These are phyloP conservation scores for Menidia beryllina DNA, from an alignment of 2,113 vertebrate genomes.

Conservation along the genomic window DNA sequence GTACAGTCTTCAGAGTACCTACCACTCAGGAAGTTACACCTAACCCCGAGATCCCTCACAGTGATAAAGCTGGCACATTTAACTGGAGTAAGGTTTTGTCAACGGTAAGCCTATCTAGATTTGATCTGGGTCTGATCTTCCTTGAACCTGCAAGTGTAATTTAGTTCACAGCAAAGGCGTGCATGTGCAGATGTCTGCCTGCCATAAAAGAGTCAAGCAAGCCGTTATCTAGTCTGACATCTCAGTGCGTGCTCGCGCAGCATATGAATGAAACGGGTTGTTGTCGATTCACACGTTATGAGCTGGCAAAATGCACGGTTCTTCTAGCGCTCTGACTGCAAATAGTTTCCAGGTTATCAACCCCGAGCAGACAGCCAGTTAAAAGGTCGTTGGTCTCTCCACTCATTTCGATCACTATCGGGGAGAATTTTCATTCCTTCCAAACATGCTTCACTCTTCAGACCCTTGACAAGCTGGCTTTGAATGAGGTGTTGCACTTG, in stretches of 20 bases:
- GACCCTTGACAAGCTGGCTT: background rate
- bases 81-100: background rate
- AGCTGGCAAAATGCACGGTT: background rate
- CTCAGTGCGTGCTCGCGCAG: background rate
- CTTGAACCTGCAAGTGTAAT: slow-evolving; percentile 1
- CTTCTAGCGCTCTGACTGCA: background rate
- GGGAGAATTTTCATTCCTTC: slow-evolving; percentile 22
- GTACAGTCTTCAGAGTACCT: background rate
- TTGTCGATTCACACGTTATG: slow-evolving; percentile 6
- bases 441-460: slow-evolving; percentile 7
- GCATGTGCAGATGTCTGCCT: background rate
- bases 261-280: slow-evolving; percentile 5
- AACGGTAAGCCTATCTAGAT: background rate
- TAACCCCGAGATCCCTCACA: background rate
- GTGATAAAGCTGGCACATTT: background rate
- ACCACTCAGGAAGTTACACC: slow-evolving; percentile 12
- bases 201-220: slow-evolving; percentile 20
- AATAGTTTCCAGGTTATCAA: slow-evolving; percentile 18
- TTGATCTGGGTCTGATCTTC: slow-evolving; percentile 8
- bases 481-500: slow-evolving; percentile 7
- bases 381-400: slow-evolving; percentile 4
- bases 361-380: background rate
- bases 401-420: slow-evolving; percentile 26
- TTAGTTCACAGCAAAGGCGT: slow-evolving; percentile 2
- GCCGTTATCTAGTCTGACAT: slow-evolving; percentile 7